phyloP scores from a whole-genome alignment of 2,888 invertebrate species.

The Dysmachus trigonus region DNA sequence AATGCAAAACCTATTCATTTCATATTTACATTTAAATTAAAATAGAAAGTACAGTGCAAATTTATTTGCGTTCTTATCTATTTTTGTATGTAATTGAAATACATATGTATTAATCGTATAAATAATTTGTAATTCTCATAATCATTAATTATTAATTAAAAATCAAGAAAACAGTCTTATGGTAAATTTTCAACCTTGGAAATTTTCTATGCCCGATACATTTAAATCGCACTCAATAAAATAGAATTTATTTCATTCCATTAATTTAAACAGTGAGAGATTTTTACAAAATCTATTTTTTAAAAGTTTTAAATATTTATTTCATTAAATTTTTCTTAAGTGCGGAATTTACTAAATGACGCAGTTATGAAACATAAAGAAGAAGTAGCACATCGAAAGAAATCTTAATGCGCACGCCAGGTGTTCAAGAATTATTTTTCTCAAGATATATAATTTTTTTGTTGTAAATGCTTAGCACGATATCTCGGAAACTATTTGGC shows the following conservation, averaged over 20 bases:
- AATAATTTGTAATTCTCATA: neutral
- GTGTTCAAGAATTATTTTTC: neutral
- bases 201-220: neutral
- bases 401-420: neutral
- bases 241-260: neutral
- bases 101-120: neutral
- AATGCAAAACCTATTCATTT: no score
- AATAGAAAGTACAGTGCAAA: neutral
- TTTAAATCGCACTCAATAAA: no score
- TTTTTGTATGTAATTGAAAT: neutral
- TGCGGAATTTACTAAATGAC: neutral
- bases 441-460: neutral
- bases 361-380: neutral
- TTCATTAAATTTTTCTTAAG: neutral
- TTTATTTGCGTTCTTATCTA: neutral
- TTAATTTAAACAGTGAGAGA: neutral
- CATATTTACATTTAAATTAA: no score
- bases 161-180: neutral
- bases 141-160: neutral
- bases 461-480: neutral
- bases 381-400: neutral
- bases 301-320: neutral
- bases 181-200: neutral
- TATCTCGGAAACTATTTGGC: neutral
- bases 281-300: neutral